These are phyloP conservation scores for Neogobius melanostomus DNA, from an alignment of 2,113 vertebrate genomes.

Conservation along the genomic window DNA sequence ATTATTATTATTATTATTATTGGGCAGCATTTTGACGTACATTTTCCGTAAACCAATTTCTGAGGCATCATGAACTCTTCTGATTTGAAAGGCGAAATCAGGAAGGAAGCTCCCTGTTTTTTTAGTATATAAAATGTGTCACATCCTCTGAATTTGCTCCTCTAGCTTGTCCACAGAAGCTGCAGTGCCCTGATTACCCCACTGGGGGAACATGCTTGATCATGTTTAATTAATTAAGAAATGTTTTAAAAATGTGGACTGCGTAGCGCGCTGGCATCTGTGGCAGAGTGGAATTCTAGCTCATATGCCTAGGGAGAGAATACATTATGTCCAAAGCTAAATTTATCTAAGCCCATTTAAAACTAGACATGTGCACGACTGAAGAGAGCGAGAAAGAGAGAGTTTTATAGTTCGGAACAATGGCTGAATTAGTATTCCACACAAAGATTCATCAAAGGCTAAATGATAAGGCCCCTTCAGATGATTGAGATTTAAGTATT, in stretches of 20 bases:
- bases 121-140: too few relatives aligned
- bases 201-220: constrained; percentile 68
- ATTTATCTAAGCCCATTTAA: constrained; percentile 22
- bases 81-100: constrained; percentile 11
- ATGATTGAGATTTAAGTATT: constrained; percentile 46
- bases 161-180: too few relatives aligned
- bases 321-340: constrained; percentile 37
- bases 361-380: constrained; percentile 10
- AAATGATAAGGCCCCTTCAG: constrained; percentile 38
- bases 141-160: too few relatives aligned
- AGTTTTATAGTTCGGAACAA: constrained; percentile 22
- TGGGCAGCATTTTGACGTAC: too few relatives aligned
- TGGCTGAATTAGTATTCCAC: constrained; percentile 29
- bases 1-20: too few relatives aligned
- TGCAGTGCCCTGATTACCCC: constrained; percentile 58
- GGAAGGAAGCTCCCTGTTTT: constrained; percentile 20
- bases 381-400: constrained; percentile 14
- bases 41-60: neutral
- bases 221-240: constrained; percentile 72
- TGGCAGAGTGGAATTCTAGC: constrained; percentile 26
- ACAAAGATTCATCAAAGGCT: constrained; percentile 35
- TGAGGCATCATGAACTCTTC: neutral
- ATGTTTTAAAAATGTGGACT: constrained; percentile 57
- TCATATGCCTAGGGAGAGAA: constrained; percentile 46
- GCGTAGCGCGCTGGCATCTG: constrained; percentile 34